A percentile compares a stretch with the other conserved stretches of the same genome.
phyloP scores from a whole-genome alignment of 2,888 invertebrate genomes.

The Apodemia zela region DNA sequence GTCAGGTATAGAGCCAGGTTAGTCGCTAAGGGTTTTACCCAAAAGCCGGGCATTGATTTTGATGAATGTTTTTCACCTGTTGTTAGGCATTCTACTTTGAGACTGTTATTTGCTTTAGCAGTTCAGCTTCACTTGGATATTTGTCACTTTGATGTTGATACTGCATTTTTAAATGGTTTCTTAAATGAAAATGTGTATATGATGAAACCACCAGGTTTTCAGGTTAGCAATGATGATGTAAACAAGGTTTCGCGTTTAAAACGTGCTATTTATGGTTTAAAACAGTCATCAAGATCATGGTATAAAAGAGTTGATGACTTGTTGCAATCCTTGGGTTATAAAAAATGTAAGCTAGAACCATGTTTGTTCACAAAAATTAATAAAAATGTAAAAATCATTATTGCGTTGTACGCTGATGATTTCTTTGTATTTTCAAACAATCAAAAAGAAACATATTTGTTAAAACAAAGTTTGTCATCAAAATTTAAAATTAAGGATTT shows the following conservation, averaged over 20 bases:
- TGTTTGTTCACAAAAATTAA: slow-evolving; percentile 12
- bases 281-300: slow-evolving; percentile 9
- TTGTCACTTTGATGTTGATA: slow-evolving; percentile 24
- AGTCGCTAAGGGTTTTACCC: slow-evolving; percentile 6
- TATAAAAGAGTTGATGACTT: slow-evolving; percentile 13
- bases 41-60: slow-evolving; percentile 23
- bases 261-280: slow-evolving; percentile 17
- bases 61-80: slow-evolving; percentile 25
- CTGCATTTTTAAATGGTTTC: slow-evolving; percentile 27
- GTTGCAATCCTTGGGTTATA: slow-evolving; percentile 12
- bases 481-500: background rate
- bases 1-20: slow-evolving; percentile 21
- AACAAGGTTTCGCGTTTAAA: slow-evolving; percentile 18
- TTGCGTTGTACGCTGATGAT: background rate
- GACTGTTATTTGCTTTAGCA: slow-evolving; percentile 22
- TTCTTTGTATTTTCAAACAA: background rate
- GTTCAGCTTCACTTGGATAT: background rate
- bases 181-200: slow-evolving; percentile 25
- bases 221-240: background rate
- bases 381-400: slow-evolving; percentile 9
- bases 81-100: slow-evolving; percentile 25
- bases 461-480: background rate
- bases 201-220: slow-evolving; percentile 19
- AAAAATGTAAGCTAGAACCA: slow-evolving; percentile 15
- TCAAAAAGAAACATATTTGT: background rate